phyloP scores from a whole-genome alignment of 2,888 invertebrate species.

The Drosophila acutilabella region DNA sequence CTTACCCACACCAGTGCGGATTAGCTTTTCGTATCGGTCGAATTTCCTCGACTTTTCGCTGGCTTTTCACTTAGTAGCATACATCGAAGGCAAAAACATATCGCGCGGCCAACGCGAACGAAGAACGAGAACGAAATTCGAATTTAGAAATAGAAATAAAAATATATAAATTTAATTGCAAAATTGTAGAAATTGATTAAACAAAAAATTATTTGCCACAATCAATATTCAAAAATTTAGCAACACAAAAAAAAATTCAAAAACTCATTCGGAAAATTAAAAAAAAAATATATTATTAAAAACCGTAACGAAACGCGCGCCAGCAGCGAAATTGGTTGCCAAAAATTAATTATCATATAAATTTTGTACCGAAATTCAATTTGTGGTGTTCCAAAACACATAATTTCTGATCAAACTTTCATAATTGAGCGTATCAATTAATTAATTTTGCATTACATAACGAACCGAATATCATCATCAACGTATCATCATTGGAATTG shows the following conservation, averaged over 20 bases:
- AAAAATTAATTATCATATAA: conserved; percentile 32
- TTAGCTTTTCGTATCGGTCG: conserved; percentile 54
- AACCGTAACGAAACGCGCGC: conserved; percentile 65
- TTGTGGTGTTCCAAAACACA: conserved; percentile 57
- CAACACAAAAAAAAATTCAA: conserved; percentile 1
- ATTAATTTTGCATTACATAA: conserved; percentile 58
- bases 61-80: conserved; percentile 76
- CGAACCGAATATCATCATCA: conserved; percentile 14
- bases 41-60: conserved; percentile 57
- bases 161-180: conserved; percentile 19
- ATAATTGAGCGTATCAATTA: conserved; percentile 54
- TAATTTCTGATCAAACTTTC: conserved; percentile 18
- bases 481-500: conserved; percentile 23
- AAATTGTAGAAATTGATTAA: too few species aligned
- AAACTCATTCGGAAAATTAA: not conserved
- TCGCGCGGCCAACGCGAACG: conserved; percentile 78
- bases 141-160: conserved; percentile 59
- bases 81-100: conserved; percentile 78
- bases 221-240: conserved; percentile 31
- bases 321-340: conserved; percentile 42
- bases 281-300: conserved; percentile 8
- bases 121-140: conserved; percentile 57
- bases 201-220: conserved; percentile 21
- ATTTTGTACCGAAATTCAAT: conserved; percentile 20
- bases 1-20: conserved; percentile 38